Base-by-base conservation (phyloP, 2,888 invertebrate genomes). In the Trimorus sp. region DNA sequence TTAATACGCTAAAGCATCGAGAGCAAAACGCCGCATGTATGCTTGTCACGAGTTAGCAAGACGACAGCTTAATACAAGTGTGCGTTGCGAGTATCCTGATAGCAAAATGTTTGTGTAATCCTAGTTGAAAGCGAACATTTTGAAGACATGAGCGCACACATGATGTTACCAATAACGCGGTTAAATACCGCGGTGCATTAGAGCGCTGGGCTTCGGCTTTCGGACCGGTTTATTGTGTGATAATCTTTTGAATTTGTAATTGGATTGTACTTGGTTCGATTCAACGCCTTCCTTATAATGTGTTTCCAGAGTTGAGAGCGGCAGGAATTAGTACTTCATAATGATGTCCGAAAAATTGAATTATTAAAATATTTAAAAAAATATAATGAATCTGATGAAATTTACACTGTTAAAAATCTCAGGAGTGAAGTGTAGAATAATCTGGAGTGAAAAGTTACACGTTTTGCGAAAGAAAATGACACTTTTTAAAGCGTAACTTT, bases 31-130 rank as follows among this genome's bases (percentile, higher is more conserved):
- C 68, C 60, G 63, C 69, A 79, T 68, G 69, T 49, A 79, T 79
- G 74, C 79, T 79, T 74, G 74, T 79, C 79, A 74, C 74, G 79
- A 79, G 74, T 74, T 79, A 79, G 74, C 73, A 79, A 79, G 79
- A 74, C 79, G 79, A 74, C 74, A 79, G 74, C 79, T 79, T 79
- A 79, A 79, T 79, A 74, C 74, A 79, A 74, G 74, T 69, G 63
- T 69, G 74, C 79, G 73, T 74, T 62, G 74, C 60, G 79, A 73
- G 68, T 66, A 79, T 54, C 71, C 79, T 73, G 78, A 78, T 78
- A 71, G 66, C 79, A 79, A 79, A 79, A 73, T 79, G 79, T 79
- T 79, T 73, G 73, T 73, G 79, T 79, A 73, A 79, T 79, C 73
- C 56, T 62, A 51, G 62, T 37, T 79, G 79, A 73, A 79, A 79